Evolutionary conservation across 37 sponge, comb jelly and placozoan species (phyloP).

Genomic region (Oscarella lobularis): DNA sequence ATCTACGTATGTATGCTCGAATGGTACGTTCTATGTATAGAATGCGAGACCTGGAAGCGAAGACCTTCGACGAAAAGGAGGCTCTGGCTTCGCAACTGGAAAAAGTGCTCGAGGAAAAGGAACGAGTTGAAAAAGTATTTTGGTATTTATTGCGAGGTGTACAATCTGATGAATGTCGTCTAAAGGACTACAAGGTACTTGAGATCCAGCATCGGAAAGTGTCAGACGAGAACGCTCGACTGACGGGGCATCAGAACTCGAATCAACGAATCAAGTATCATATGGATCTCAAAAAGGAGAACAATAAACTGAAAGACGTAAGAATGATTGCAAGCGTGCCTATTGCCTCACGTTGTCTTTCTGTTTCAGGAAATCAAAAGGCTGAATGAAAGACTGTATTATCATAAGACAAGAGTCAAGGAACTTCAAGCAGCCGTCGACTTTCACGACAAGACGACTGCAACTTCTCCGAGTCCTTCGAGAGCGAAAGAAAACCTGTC

Average conservation of each 20-base stretch:
- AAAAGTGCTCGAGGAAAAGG: conserved; percentile 45
- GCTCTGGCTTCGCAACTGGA: conserved; percentile 40
- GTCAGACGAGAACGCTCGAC: conserved; percentile 43
- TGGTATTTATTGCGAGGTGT: neutral
- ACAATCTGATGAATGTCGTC: neutral
- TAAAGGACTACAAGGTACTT: neutral
- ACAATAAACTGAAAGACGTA: conserved; percentile 62
- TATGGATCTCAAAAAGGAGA: conserved; percentile 48
- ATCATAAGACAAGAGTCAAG: too few relatives aligned
- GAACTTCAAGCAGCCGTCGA: too few relatives aligned
- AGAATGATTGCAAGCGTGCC: too few relatives aligned
- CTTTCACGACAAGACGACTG: too few relatives aligned
- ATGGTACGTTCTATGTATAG: conserved; percentile 7
- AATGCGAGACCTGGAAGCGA: conserved; percentile 34
- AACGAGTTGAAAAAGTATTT: conserved; percentile 41
- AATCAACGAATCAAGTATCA: conserved; percentile 75
- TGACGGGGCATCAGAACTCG: conserved; percentile 60
- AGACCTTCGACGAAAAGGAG: conserved; percentile 43
- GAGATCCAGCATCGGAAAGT: conserved; percentile 22
- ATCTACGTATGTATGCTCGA: neutral
- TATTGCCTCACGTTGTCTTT: too few relatives aligned
- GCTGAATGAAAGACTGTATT: neutral
- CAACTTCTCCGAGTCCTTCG: too few relatives aligned
- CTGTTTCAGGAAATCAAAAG: neutral
- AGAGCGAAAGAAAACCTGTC: neutral